Evolutionary conservation across 1,140 invertebrate genomes (phyloP).

Genomic region (Stegodyphus mimosarum): DNA sequence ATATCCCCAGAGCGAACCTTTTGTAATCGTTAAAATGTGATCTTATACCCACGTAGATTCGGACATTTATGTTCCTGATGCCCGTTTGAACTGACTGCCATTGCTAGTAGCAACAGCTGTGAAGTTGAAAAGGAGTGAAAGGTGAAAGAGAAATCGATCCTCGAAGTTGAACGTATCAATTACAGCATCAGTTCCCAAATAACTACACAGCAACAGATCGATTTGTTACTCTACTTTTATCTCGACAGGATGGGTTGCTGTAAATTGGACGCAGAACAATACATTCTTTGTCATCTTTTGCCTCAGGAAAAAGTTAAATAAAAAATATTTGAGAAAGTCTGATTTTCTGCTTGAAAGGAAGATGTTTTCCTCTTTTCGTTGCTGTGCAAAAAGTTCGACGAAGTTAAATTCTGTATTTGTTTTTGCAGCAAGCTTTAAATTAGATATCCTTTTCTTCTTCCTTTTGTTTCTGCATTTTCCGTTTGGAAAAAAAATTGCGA

Average conservation of each 20-base stretch:
- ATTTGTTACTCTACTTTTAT: slow-evolving; percentile 48
- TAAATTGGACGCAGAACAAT: slow-evolving; percentile 57
- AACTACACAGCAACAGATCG: slow-evolving; percentile 56
- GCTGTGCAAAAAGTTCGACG: slow-evolving; percentile 5
- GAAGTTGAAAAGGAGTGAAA: slow-evolving; percentile 36
- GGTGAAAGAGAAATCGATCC: slow-evolving; percentile 44
- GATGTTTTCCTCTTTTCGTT: slow-evolving; percentile 30
- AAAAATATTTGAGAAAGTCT: slow-evolving; percentile 17
- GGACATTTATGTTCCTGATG: slow-evolving; percentile 1
- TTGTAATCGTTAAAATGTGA: no score
- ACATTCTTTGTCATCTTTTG: slow-evolving; percentile 48
- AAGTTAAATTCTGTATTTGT: background rate
- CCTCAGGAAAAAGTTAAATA: slow-evolving; percentile 38
- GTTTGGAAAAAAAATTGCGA: no score
- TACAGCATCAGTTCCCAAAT: slow-evolving; percentile 50
- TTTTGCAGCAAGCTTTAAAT: slow-evolving; percentile 1
- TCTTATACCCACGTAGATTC: background rate
- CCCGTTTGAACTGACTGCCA: slow-evolving; percentile 42
- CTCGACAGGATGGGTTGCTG: slow-evolving; percentile 43
- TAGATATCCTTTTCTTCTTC: background rate
- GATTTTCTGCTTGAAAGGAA: slow-evolving; percentile 23
- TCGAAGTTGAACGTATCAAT: slow-evolving; percentile 54
- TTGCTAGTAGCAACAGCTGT: slow-evolving; percentile 21
- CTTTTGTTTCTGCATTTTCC: background rate
- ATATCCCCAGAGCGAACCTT: no score